These are phyloP conservation scores for Rhogogaster chlorosoma DNA, from an alignment of 2,888 invertebrate species.

Conservation along the genomic window DNA sequence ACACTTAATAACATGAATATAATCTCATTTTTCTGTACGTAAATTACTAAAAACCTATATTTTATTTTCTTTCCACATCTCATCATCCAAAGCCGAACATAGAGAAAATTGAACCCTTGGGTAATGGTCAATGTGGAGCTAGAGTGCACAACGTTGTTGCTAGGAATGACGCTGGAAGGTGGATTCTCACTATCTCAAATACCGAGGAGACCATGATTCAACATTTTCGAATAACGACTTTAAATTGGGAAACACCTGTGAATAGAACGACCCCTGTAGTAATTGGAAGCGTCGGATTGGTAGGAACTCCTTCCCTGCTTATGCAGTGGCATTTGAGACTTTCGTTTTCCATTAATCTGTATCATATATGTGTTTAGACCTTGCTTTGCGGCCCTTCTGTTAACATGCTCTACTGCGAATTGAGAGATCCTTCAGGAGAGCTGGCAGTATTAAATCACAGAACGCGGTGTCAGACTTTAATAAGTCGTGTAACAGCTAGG, in stretches of 20 bases:
- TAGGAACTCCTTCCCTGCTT: neutral
- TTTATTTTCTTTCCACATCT: neutral
- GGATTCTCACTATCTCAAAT: slow-evolving; percentile 16
- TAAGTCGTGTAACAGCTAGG: neutral
- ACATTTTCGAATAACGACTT: neutral
- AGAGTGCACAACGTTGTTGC: neutral
- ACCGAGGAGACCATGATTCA: neutral
- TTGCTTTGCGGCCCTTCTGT: neutral
- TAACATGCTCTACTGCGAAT: slow-evolving; percentile 22
- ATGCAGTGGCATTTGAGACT: neutral
- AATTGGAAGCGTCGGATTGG: neutral
- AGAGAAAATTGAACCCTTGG: slow-evolving; percentile 10
- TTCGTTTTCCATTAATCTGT: neutral
- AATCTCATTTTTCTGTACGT: neutral
- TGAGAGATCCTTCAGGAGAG: slow-evolving; percentile 13
- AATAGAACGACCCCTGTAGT: slow-evolving; percentile 8
- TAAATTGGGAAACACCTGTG: neutral
- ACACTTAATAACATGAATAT: neutral
- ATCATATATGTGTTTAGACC: neutral
- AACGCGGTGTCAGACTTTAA: neutral
- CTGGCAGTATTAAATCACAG: neutral
- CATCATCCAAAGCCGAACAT: neutral
- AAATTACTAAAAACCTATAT: too few relatives aligned
- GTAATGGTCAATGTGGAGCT: slow-evolving; percentile 11
- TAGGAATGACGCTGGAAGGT: neutral